Conservation (phyloP, 2,113 vertebrate species). For the Suricata suricatta region DNA sequence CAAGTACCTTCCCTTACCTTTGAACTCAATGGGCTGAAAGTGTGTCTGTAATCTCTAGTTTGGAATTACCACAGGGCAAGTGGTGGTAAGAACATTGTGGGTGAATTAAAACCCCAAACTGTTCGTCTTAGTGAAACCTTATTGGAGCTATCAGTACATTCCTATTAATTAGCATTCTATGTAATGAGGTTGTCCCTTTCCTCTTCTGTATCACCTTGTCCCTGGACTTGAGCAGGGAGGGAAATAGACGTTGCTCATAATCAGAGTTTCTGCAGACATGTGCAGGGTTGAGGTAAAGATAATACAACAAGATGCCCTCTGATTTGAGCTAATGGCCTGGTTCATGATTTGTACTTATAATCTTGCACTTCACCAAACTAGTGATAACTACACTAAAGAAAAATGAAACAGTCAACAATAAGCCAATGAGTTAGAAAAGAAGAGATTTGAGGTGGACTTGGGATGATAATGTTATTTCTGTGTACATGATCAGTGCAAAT, state of each 20-base stretch:
- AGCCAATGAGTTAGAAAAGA: background rate
- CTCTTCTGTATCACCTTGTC: background rate
- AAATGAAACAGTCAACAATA: background rate
- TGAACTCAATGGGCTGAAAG: constrained; percentile 69
- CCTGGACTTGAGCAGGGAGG: background rate
- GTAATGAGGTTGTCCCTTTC: background rate
- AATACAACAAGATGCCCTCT: background rate
- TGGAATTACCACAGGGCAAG: constrained; percentile 25
- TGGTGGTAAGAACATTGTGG: background rate
- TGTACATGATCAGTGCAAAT: background rate
- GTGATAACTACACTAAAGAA: background rate
- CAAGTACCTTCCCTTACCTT: constrained; percentile 61
- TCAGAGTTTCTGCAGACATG: background rate
- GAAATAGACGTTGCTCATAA: background rate
- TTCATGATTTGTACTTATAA: background rate
- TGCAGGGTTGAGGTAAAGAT: background rate
- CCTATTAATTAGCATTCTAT: background rate
- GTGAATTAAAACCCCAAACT: constrained; percentile 28
- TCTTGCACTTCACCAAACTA: background rate
- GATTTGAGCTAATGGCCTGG: background rate
- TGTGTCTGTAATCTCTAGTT: constrained; percentile 17
- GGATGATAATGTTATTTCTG: background rate
- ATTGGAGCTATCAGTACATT: background rate
- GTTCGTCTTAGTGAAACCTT: background rate
- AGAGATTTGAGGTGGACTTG: background rate